Base-by-base conservation (phyloP, 2,888 invertebrate genomes). In the Glaucopsyche alexis region DNA sequence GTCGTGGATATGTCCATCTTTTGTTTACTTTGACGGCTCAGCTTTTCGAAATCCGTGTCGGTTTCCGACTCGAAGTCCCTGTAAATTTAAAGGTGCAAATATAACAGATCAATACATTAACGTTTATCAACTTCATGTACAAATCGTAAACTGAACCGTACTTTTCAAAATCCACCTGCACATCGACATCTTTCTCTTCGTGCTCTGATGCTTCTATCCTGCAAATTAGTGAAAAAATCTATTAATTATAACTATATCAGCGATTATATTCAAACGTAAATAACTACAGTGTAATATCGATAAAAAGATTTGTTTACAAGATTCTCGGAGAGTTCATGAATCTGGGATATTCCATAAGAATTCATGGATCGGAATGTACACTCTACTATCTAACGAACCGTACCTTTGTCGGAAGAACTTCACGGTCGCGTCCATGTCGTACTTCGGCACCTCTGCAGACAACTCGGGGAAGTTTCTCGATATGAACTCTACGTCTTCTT, bases 11-110 rank as follows among this genome's bases (percentile, higher is more conserved):
- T 89, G 78, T 93, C 93, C 60, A 84, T 81, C 78, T 85, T 87
- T 78, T 86, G 86, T 67, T 92, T 94, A 82, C 94, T 94, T 84
- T 95, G 95, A 16, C 95, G 94, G 76, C 87, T 86, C 9, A 97
- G 94, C 84, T 96, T 96, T 88, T 97, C 97, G 87, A 97, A 97
- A 82, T 96, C 97, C 0, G 96, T 95, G 82, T 97, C 97, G 0
- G 96, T 96, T 88, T 96, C 96, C 0, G 96, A 97, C 83, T 96
- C 97, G 83, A 96, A 95, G 77, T 95, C 96, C 83, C 96, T 96
- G 89, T 19, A 71, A 40, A 29, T 29, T 29, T 4, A 29, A 29
- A 29, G 29, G 29, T 29, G 29, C 29, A n/a, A n/a, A n/a, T n/a
- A n/a, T n/a, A n/a, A n/a, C 29, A 29, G 4, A 29, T 29, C 29